phyloP scores from a whole-genome alignment of 2,797 vertebrate species.

The Chelmon rostratus region DNA sequence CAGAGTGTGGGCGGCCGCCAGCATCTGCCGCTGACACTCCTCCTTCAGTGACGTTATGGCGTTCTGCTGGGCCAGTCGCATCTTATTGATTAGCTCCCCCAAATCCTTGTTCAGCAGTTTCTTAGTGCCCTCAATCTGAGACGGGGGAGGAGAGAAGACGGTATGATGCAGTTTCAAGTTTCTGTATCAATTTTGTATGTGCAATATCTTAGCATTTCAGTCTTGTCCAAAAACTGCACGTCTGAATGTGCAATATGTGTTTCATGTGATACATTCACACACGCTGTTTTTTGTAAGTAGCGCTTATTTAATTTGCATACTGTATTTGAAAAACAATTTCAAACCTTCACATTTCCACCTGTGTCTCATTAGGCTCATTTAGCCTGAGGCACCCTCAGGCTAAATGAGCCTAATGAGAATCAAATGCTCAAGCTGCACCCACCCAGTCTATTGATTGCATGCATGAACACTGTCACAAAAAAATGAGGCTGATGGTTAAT shows the following conservation, averaged over 20 bases:
- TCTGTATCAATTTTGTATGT: too few species aligned
- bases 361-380: too few species aligned
- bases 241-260: too few species aligned
- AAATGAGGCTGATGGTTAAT: background rate
- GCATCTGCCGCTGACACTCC: constrained; percentile 93
- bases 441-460: too few species aligned
- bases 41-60: constrained; percentile 89
- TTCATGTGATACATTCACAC: too few species aligned
- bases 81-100: constrained; percentile 91
- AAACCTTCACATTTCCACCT: too few species aligned
- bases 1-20: constrained; percentile 90
- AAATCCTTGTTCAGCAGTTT: constrained; percentile 94
- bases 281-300: too few species aligned
- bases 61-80: constrained; percentile 94
- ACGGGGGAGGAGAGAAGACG: background rate
- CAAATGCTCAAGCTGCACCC: too few species aligned
- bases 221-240: constrained; percentile 75
- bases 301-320: background rate
- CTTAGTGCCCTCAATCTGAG: constrained; percentile 93
- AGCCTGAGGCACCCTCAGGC: too few species aligned
- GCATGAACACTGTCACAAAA: background rate
- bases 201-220: too few species aligned
- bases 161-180: background rate
- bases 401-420: too few species aligned
- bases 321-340: too few species aligned